These are phyloP conservation scores for Stenchaetothrips biformis DNA, from an alignment of 2,888 invertebrate genomes.

Conservation along the genomic window DNA sequence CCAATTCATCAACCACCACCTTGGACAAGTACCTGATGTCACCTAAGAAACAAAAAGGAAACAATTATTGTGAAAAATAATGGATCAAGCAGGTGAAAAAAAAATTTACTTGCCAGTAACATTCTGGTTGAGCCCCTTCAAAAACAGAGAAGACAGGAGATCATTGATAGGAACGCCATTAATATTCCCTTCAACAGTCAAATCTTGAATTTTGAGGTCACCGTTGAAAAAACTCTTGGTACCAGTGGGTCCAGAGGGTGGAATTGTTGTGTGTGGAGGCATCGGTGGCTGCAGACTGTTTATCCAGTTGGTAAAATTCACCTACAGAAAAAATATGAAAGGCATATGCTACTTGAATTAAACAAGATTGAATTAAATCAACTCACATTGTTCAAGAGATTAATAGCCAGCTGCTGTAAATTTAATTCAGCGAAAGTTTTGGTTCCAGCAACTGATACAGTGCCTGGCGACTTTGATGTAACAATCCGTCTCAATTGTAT, in stretches of 20 bases:
- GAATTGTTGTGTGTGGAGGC: neutral
- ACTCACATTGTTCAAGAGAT: neutral
- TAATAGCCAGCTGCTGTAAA: conserved; percentile 3
- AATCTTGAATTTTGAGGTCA: neutral
- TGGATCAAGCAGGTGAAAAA: neutral
- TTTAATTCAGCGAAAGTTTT: neutral
- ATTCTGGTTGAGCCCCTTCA: neutral
- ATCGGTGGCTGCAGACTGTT: neutral
- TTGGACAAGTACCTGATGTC: neutral
- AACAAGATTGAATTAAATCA: neutral
- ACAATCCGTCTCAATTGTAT: neutral
- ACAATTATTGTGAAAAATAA: neutral
- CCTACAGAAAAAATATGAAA: neutral
- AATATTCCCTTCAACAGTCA: neutral
- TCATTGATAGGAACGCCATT: neutral
- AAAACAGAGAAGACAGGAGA: neutral
- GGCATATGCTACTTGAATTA: neutral
- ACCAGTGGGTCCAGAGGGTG: neutral
- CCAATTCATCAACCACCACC: neutral
- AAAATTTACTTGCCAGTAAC: neutral
- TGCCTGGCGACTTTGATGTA: neutral
- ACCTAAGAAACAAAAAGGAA: neutral
- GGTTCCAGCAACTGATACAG: neutral
- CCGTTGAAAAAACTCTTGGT: neutral
- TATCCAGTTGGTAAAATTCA: neutral